Evolutionary conservation across 2,888 invertebrate species (phyloP), one percentile per base, ranked within the genome.

Genomic region (Lycocerus yunnanus): DNA sequence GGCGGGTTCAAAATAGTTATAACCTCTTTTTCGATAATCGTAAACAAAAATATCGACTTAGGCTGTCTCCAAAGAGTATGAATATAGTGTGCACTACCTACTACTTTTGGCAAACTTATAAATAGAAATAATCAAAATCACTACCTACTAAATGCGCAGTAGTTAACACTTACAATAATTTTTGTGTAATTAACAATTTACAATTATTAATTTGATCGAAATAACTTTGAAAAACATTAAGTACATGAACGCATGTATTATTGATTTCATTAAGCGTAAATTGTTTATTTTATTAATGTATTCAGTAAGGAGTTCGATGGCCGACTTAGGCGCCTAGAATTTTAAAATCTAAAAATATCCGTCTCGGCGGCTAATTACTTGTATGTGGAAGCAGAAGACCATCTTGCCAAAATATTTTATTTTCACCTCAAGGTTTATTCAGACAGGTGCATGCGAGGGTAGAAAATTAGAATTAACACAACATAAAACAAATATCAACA

Each of bases 321-420:
- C 85, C 86, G 85, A 83, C 84, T 83, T 83, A 82, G 86, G 86
- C 85, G 85, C 85, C 85, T 85, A 84, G 84, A 84, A 85, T 85
- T 86, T 86, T 85, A 84, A 84, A 85, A 81, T 86, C 86, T 86
- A 86, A 84, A 86, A 85, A 86, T 86, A 86, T 79, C 80, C 83
- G 85, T 84, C 86, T 85, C 82, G 85, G 82, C 85, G 83, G 83
- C 85, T 84, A 85, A 86, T 86, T 86, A 85, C 86, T 84, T 81
- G 83, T 84, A 83, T 85, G 84, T 85, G 84, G 85, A 85, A 85
- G 85, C 84, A 82, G 84, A 85, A 83, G 82, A 82, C 84, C 83
- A 85, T 84, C 82, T 84, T 81, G 85, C 84, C 85, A 85, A 85
- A 85, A 84, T 79, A 78, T 77, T 80, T 78, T 80, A 79, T 81